Evolutionary conservation across 2,888 invertebrate genomes (phyloP).

Genomic region (Cyclophora albipunctata): DNA sequence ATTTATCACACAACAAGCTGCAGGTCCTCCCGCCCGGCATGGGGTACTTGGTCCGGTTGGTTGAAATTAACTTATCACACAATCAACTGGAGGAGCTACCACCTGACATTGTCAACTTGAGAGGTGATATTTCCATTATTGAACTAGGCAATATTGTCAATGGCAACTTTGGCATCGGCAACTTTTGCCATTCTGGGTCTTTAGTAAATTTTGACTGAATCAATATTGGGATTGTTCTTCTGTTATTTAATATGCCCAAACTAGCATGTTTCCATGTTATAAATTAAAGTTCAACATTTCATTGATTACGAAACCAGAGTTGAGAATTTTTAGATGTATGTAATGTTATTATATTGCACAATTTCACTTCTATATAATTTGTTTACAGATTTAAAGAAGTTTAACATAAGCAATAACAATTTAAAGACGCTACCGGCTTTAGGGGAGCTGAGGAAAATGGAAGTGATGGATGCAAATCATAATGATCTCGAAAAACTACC

Average conservation of each 20-base stretch:
- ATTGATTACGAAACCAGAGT: no score
- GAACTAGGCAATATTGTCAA: no score
- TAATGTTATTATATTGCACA: not conserved
- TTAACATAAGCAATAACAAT: slow-evolving; percentile 84
- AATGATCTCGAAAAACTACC: slow-evolving; percentile 87
- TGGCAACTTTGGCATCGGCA: no score
- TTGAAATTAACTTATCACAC: slow-evolving; percentile 82
- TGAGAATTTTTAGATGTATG: no score
- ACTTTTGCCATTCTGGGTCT: no score
- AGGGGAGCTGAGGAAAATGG: slow-evolving; percentile 83
- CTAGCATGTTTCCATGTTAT: no score
- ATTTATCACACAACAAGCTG: slow-evolving; percentile 86
- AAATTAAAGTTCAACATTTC: no score
- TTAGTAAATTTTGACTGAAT: no score
- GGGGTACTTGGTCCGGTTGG: slow-evolving; percentile 87
- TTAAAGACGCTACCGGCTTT: slow-evolving; percentile 79
- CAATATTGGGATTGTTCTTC: no score
- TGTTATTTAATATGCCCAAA: no score
- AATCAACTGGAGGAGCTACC: slow-evolving; percentile 85
- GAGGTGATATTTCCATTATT: slow-evolving; percentile 77
- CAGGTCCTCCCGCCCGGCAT: slow-evolving; percentile 84
- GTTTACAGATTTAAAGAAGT: slow-evolving; percentile 78
- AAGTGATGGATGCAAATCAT: slow-evolving; percentile 85
- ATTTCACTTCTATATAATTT: not conserved
- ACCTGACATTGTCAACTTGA: slow-evolving; percentile 86